Conservation (phyloP, 64 coral and sea anemone genomes). For the Montipora sp. region DNA sequence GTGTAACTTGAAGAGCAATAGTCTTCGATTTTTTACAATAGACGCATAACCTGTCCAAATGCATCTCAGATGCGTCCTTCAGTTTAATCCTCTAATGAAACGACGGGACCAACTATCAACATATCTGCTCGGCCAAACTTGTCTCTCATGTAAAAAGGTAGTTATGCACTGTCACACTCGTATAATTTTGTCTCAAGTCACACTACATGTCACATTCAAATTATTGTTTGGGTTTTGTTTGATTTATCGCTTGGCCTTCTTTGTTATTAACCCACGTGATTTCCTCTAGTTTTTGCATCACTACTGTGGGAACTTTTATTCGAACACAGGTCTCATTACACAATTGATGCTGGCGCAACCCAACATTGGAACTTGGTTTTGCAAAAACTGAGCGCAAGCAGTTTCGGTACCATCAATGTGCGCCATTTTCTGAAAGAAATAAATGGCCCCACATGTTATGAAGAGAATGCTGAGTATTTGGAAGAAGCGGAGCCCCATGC, state of each 20-base stretch:
- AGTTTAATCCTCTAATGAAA: too few species aligned
- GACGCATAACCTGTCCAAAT: too few species aligned
- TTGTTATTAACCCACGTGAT: not conserved
- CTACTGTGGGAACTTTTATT: not conserved
- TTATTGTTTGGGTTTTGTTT: not conserved
- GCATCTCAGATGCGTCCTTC: too few species aligned
- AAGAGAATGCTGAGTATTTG: slow-evolving; percentile 63
- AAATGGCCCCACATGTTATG: slow-evolving; percentile 25
- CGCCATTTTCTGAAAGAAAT: slow-evolving; percentile 55
- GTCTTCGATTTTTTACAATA: too few species aligned
- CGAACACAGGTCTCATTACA: not conserved
- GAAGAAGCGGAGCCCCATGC: slow-evolving; percentile 70
- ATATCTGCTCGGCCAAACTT: too few species aligned
- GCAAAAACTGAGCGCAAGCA: slow-evolving; percentile 17
- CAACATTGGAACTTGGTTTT: slow-evolving; percentile 19
- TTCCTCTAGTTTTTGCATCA: not conserved
- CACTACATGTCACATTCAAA: too few species aligned
- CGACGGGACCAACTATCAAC: too few species aligned
- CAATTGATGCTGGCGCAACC: not conserved
- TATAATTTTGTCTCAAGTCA: too few species aligned
- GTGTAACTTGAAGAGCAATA: too few species aligned
- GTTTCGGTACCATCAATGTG: not conserved
- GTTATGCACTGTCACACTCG: too few species aligned
- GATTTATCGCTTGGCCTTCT: not conserved
- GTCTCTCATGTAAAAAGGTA: too few species aligned